These are phyloP conservation scores for Nerophis ophidion DNA, from an alignment of 2,113 vertebrate species.

Conservation along the genomic window DNA sequence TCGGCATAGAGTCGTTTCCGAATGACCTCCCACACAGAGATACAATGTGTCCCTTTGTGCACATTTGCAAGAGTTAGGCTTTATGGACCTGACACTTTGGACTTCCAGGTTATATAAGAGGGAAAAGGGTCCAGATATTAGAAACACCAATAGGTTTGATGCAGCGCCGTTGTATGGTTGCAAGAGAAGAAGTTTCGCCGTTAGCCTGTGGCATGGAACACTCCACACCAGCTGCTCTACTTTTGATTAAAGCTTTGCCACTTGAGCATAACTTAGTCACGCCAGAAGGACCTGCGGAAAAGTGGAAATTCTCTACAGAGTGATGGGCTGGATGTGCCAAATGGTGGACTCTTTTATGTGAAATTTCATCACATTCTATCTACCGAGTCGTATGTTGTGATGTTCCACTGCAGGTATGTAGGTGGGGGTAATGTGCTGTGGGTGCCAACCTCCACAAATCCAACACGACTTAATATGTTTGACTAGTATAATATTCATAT, in stretches of 20 bases:
- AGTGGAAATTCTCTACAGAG: background rate
- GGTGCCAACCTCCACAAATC: no score
- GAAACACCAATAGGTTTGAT: no score
- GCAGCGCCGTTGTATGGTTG: no score
- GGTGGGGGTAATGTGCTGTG: no score
- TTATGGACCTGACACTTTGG: background rate
- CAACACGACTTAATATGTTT: no score
- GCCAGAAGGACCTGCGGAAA: conserved; percentile 7
- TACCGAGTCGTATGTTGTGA: no score
- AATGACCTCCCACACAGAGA: conserved; percentile 55
- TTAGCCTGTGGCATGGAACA: conserved; percentile 2
- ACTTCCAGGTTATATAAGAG: background rate
- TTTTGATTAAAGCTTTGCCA: conserved; percentile 19
- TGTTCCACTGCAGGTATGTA: no score
- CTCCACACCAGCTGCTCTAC: conserved; percentile 4
- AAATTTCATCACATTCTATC: background rate
- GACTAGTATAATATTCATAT: no score
- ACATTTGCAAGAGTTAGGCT: conserved; percentile 26
- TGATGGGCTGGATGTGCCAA: background rate
- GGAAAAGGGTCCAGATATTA: no score
- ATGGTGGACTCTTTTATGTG: background rate
- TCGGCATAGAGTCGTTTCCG: conserved; percentile 37
- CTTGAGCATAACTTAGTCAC: conserved; percentile 23
- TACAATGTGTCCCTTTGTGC: conserved; percentile 38
- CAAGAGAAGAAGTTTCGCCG: background rate